Conservation (phyloP, 2,113 vertebrate genomes). For the Irena cyanogastra region DNA sequence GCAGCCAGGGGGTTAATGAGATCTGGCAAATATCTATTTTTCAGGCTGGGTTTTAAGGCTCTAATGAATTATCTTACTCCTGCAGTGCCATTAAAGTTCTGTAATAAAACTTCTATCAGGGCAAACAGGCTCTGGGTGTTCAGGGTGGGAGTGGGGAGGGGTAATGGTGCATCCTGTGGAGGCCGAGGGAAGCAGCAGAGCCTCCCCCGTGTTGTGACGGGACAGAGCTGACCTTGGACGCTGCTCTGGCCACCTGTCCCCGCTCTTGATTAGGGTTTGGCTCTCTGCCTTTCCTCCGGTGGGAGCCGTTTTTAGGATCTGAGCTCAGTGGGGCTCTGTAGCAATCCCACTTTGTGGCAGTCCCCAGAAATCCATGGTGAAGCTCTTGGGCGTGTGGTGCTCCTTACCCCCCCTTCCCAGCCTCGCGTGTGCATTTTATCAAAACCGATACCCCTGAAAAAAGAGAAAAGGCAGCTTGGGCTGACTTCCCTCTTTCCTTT, state of each 20-base stretch:
- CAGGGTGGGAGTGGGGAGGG: accelerated
- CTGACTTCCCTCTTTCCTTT: constrained; percentile 56
- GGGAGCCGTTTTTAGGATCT: background rate
- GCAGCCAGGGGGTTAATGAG: constrained; percentile 35
- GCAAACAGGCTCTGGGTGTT: constrained; percentile 26
- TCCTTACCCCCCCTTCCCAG: background rate
- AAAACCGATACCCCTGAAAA: background rate
- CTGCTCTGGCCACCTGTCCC: background rate
- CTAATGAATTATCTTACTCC: constrained; percentile 70
- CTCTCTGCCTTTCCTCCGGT: background rate
- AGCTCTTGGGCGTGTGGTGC: background rate
- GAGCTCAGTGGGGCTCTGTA: background rate
- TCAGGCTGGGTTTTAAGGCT: constrained; percentile 73
- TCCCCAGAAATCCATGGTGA: accelerated
- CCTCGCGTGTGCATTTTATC: background rate
- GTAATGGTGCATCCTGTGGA: background rate
- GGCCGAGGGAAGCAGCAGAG: accelerated
- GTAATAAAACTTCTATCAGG: constrained; percentile 79
- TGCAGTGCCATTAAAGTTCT: constrained; percentile 72
- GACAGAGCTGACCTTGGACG: background rate
- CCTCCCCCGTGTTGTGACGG: background rate
- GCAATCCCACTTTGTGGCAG: accelerated
- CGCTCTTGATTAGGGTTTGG: background rate
- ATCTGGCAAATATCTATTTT: constrained; percentile 76
- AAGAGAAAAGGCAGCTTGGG: background rate